Base-by-base conservation (phyloP, 2,113 vertebrate species). In the Leptocoma aspasia region DNA sequence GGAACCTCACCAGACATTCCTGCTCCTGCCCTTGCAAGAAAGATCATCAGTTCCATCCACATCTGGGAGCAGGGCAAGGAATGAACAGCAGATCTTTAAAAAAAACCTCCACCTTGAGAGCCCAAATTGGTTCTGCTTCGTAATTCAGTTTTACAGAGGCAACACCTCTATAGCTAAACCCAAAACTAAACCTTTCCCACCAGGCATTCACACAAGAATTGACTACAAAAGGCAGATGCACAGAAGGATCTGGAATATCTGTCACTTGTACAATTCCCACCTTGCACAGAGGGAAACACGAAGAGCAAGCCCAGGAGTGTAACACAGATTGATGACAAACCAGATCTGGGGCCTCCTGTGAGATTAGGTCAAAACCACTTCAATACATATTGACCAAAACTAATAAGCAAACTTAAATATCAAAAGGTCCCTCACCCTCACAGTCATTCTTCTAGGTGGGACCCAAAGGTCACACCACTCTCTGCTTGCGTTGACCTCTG, bases 361-460 rank as follows among this genome's bases (percentile, higher is more conserved):
- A 96, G 94, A 93, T 82, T 24, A 95, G 80, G 88, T 90, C 90
- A 92, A 82, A 96, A 61, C 56, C 90, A 47, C 83, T 90, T 82
- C 86, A 84, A 94, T 78, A 68, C 11, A 30, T 61, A 76, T 91
- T 52, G 94, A 94, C 63, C 82, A 87, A 95, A 94, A 95, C 89
- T 94, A 96, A 97, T 97, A 90, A 89, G 88, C 94, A 95, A 96
- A 96, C 91, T 92, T 85, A 96, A 97, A 97, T 86, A 96, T 49
- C 96, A 96, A 94, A 89, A 97, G 92, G 94, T 95, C 92, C 64
- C 92, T 97, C 96, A 92, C 86, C 86, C 52, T 78, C 45, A 3
- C 39, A 82, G 78, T 76, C 91, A 92, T 90, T 92, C 71, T 75
- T 73, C 5, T 6, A 92, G 83, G 87, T 27, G 17, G 90, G 86